Evolutionary conservation across 2,888 invertebrate genomes (phyloP), one percentile per base, ranked within the genome.

Genomic region (Cartodere bifasciata): DNA sequence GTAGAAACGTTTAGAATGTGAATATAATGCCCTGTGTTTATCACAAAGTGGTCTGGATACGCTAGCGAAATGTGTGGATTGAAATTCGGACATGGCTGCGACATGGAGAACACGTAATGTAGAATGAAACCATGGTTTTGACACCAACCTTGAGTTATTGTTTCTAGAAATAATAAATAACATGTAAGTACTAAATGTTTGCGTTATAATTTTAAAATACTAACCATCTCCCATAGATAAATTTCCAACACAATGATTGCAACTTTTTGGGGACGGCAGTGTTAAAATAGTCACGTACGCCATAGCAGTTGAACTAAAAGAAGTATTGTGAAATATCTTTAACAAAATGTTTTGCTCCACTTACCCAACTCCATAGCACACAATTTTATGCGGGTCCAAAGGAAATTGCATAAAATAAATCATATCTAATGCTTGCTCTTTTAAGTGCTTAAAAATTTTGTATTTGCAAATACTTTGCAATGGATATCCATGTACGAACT

Each of bases 61-160:
- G 58, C 56, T 25, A 61, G 37, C 25, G 59, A 58, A 31, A 59
- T 49, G 32, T 53, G 42, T 3, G 62, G 60, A 38, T 60, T 53
- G 38, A 60, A 60, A 9, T 35, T 38, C 14, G 85, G 87, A 47
- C 79, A 82, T 28, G 87, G 85, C 33, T 55, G 52, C n/a, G 85
- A 82, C 45, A 87, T 78, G 52, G 86, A 85, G 56, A 90, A 88
- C 53, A 84, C 85, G 44, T 88, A 87, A 60, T 94, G 91, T 41
- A 92, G 75, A 26, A 90, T 87, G 45, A 90, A 77, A 52, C 90
- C 87, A 56, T 94, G 92, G 51, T 80, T 77, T 34, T 87, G 63
- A 55, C 94, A 94, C 56, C 58, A 60, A 23, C 59, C 58, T 42
- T 52, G 53, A 29, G 44, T 46, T n/a, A 48, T 29, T 22, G 45